phyloP scores from a whole-genome alignment of 92 coral and sea anemone species.

The Porites lobata region DNA sequence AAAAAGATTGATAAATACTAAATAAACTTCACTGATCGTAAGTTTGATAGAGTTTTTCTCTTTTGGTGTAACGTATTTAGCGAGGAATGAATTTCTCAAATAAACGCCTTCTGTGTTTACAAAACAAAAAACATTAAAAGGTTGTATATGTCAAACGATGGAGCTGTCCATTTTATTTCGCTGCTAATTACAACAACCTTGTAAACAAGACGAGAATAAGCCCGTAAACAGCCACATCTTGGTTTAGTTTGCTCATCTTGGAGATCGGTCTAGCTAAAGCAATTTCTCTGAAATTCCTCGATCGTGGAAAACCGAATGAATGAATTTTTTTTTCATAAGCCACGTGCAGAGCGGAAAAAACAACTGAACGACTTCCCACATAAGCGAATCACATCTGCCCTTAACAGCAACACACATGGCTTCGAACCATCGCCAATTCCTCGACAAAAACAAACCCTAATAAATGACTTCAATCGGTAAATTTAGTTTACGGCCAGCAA shows the following conservation, averaged over 20 bases:
- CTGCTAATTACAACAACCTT: constrained; percentile 5
- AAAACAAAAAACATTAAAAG: constrained; percentile 1
- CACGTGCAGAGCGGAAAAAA: constrained; percentile 65
- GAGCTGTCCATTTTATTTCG: constrained; percentile 30
- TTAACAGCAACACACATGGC: constrained; percentile 84
- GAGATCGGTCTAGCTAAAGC: neutral
- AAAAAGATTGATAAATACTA: neutral
- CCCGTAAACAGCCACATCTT: neutral
- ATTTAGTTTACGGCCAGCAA: constrained; percentile 48
- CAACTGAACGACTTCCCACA: constrained; percentile 48
- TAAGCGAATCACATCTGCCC: constrained; percentile 76
- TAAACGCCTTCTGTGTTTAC: constrained; percentile 28
- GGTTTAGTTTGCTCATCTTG: neutral
- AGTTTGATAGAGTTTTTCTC: neutral
- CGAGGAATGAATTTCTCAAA: neutral
- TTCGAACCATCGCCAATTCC: constrained; percentile 63
- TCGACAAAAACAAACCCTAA: constrained; percentile 54
- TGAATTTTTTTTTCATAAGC: constrained; percentile 52
- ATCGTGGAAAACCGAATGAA: constrained; percentile 42
- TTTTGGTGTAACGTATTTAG: neutral
- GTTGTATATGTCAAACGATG: constrained; percentile 1
- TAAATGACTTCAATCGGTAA: constrained; percentile 40
- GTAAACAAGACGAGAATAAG: constrained; percentile 1
- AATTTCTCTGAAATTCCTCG: constrained; percentile 1
- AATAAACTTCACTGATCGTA: neutral